Conservation (phyloP, 2,888 invertebrate species). For the Callimorpha dominula region DNA sequence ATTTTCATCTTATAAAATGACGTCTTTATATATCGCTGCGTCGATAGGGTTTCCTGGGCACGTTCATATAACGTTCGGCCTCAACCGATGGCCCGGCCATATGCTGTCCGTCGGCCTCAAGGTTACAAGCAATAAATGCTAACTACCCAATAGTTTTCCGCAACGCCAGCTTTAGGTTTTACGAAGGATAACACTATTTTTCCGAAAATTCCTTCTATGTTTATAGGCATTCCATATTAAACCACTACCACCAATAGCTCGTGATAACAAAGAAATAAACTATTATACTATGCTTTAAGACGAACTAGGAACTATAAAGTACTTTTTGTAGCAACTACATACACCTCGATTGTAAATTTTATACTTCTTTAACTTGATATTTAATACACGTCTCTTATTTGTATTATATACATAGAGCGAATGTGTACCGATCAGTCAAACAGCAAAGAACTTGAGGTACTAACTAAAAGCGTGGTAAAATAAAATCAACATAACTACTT, state of each 20-base stretch:
- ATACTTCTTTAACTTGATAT: background rate
- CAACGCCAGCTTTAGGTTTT: constrained; percentile 14
- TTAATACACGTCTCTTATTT: no score
- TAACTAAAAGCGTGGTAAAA: background rate
- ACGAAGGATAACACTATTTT: constrained; percentile 25
- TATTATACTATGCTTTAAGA: no score
- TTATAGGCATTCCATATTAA: constrained; percentile 17
- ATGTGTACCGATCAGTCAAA: background rate
- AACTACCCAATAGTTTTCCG: constrained; percentile 37
- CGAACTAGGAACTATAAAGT: no score
- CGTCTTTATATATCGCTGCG: constrained; percentile 21
- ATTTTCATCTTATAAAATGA: constrained; percentile 33
- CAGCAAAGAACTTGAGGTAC: background rate
- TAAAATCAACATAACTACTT: background rate
- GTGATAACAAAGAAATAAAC: no score
- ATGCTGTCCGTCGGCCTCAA: constrained; percentile 31
- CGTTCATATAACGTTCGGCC: constrained; percentile 27
- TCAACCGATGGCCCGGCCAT: constrained; percentile 24
- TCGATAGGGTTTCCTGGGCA: constrained; percentile 28
- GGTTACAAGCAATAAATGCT: constrained; percentile 47
- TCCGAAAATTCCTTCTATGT: constrained; percentile 33
- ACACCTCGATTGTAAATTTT: background rate
- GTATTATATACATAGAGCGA: no score
- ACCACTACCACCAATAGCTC: background rate
- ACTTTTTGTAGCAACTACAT: no score